A percentile compares a stretch with the other conserved stretches of the same genome.
Conservation (phyloP, 1,140 invertebrate genomes). For the Agrypnia vestita region DNA sequence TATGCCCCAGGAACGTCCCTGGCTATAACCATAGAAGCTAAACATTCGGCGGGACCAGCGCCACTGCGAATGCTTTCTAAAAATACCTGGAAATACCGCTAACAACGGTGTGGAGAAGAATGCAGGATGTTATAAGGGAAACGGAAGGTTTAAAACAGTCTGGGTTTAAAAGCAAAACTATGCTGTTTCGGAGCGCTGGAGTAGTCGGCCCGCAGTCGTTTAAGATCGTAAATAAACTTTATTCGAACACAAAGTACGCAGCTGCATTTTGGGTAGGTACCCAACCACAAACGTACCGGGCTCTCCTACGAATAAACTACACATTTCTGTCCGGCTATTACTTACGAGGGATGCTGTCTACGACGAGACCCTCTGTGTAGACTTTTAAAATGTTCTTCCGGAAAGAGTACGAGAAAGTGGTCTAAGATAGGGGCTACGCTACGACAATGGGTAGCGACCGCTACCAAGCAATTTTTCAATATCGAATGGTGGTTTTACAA, state of each 20-base stretch:
- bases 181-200: neutral
- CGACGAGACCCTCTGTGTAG: no score
- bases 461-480: no score
- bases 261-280: neutral
- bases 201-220: slow-evolving; percentile 1
- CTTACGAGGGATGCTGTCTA: no score
- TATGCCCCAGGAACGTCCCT: no score
- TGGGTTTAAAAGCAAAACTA: slow-evolving; percentile 21
- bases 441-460: no score
- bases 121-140: slow-evolving; percentile 42
- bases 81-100: slow-evolving; percentile 53
- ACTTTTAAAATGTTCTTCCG: no score
- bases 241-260: slow-evolving; percentile 11
- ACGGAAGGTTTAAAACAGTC: slow-evolving; percentile 41
- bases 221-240: slow-evolving; percentile 21
- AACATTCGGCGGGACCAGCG: slow-evolving; percentile 11
- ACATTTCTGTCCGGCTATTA: no score
- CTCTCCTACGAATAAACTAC: neutral
- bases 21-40: slow-evolving; percentile 55
- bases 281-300: neutral
- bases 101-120: slow-evolving; percentile 26
- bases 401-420: no score
- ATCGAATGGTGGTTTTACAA: no score
- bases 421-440: no score
- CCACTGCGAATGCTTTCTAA: slow-evolving; percentile 56